These are phyloP conservation scores for Melanocharis versteri DNA, from an alignment of 2,113 vertebrate genomes.

Conservation along the genomic window DNA sequence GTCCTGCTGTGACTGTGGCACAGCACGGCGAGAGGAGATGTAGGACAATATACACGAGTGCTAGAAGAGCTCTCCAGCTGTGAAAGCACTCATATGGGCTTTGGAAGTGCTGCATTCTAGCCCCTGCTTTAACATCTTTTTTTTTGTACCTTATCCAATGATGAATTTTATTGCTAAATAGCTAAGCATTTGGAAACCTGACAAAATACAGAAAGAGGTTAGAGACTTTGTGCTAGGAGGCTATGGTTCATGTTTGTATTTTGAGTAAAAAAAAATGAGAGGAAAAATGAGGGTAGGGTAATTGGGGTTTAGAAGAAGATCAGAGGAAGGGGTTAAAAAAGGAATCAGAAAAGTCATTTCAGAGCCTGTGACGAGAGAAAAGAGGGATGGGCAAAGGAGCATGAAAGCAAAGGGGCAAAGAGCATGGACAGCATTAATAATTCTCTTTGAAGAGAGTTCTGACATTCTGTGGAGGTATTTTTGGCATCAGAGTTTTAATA, in stretches of 20 bases:
- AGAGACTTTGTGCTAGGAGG: neutral
- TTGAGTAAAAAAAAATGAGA: neutral
- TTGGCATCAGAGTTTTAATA: conserved; percentile 18
- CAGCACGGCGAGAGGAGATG: neutral
- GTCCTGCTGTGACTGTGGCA: neutral
- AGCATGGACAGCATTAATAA: conserved; percentile 2
- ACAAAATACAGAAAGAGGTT: neutral
- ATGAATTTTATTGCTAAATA: neutral
- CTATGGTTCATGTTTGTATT: neutral
- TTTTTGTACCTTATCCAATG: neutral
- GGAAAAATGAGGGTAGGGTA: neutral
- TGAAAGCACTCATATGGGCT: neutral
- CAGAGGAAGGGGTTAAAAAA: conserved; percentile 15
- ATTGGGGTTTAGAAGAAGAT: neutral
- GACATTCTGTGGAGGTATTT: conserved; percentile 30
- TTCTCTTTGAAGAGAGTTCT: conserved; percentile 49
- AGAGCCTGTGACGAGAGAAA: neutral
- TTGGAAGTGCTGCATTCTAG: neutral
- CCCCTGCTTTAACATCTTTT: neutral
- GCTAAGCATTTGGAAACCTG: neutral
- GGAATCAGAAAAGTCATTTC: neutral
- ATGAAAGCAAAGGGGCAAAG: conserved; percentile 22
- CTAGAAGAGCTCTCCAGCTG: neutral
- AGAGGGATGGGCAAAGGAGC: neutral
- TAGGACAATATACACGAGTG: neutral